Evolutionary conservation across 2,113 vertebrate species (phyloP), one percentile per base, ranked within the genome.

Genomic region (Cephalopterus ornatus): DNA sequence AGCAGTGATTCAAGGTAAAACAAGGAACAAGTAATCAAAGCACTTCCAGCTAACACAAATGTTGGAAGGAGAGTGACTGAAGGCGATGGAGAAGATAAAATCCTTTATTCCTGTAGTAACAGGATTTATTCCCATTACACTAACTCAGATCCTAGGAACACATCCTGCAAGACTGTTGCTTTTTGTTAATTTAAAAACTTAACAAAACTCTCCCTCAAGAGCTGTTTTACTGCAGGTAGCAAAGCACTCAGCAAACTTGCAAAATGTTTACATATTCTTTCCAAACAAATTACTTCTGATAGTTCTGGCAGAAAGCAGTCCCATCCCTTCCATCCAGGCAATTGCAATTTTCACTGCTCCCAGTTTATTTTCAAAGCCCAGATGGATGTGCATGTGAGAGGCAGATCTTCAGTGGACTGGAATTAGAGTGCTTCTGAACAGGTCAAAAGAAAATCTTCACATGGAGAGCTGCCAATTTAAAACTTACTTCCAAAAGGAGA

Each of bases 81-180:
- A 86, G 50, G 79, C 75, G 75, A 75, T 0, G 12, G 37, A 80
- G 46, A 70, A 65, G 44, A 52, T 52, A 70, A 81, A 56, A 72
- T 52, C 16, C 26, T 92, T 88, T 92, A 91, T 71, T 93, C 86
- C 86, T 78, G 49, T 7, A 82, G 77, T 10, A 78, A 55, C 6
- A 5, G 75, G 70, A 85, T 78, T 72, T 91, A 85, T 53, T 87
- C 76, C 68, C 50, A 32, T 85, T 89, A 84, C 49, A 72, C 71
- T 74, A 93, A 66, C 72, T 78, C 33, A 75, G 62, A 61, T 49
- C 76, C 73, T 56, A 68, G 41, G 32, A 88, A 42, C n/a, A 85
- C 78, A 68, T 66, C 85, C 81, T 68, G 39, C 27, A 62, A 62
- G 66, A 83, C 33, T 46, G 44, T 24, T 12, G 3, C 76, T 77